Evolutionary conservation across 53 echinoderm and acorn worm genomes (phyloP), one percentile per base, ranked within the genome.

Genomic region (Holothuria scabra): DNA sequence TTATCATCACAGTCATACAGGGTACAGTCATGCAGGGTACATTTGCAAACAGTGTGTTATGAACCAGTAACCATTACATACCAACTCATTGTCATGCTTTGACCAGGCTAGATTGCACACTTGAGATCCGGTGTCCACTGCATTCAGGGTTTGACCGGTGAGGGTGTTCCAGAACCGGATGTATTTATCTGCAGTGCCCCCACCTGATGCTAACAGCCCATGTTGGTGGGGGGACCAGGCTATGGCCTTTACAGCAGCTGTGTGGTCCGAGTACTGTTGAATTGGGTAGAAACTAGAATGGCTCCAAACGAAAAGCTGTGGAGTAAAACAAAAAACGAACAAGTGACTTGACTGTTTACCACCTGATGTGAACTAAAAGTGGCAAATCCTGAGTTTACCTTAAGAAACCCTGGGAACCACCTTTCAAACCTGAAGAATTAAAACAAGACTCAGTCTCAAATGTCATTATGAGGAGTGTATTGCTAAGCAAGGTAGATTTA

Each of bases 31-130:
- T 64, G 20, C 16, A 28, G 38, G n/a, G 14, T 52, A 52, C 8
- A 52, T 52, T 52, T 52, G 11, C 18, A 52, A n/a, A n/a, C n/a
- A n/a, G n/a, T n/a, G 52, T 16, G 14, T 14, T 52, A 18, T 52
- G 8, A 20, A 56, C n/a, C n/a, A n/a, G n/a, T n/a, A n/a, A n/a
- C n/a, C n/a, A n/a, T n/a, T n/a, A n/a, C 97, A 84, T 67, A 97
- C 97, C 86, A 97, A 72, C 85, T 97, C 97, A 87, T 97, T 97
- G 65, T 94, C 94, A 60, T 97, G 97, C 58, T 97, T 97, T 1
- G 97, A 97, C 97, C 97, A 97, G 28, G 97, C 94, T 75, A 97
- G 91, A 56, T 97, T 97, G 87, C 97, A 97, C 76, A 97, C 97
- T 80, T 97, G 97, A 37, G 97, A 97, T 44, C 94, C 97, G 3